These are phyloP conservation scores for Chaetodon trifascialis DNA, from an alignment of 2,113 vertebrate species.

Conservation along the genomic window DNA sequence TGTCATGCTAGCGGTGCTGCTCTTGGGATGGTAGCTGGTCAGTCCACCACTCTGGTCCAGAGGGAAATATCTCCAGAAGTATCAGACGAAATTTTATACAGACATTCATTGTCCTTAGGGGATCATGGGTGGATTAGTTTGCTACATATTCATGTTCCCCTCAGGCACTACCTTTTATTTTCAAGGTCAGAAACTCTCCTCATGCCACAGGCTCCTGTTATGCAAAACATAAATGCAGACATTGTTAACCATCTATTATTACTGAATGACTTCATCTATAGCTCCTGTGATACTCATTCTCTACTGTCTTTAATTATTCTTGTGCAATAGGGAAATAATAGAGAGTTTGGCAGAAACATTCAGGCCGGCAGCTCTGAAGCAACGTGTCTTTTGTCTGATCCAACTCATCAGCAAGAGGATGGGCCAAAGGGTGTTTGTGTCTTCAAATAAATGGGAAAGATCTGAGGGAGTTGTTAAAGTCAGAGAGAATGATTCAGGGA, in stretches of 20 bases:
- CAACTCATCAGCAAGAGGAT: slow-evolving; percentile 11
- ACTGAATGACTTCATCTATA: neutral
- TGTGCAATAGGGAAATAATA: neutral
- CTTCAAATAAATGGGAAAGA: slow-evolving; percentile 14
- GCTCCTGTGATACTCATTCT: neutral
- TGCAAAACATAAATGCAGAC: neutral
- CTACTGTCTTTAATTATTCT: neutral
- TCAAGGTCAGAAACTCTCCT: neutral
- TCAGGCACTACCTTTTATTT: neutral
- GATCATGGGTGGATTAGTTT: neutral
- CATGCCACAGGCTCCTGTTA: neutral
- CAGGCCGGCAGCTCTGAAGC: neutral
- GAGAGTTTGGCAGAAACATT: slow-evolving; percentile 10
- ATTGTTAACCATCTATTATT: neutral
- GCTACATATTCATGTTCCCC: no score
- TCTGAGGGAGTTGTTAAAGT: slow-evolving; percentile 10
- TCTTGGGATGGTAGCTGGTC: neutral
- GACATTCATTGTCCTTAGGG: neutral
- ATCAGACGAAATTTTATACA: neutral
- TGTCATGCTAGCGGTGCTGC: neutral
- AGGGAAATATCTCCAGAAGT: neutral
- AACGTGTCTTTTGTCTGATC: slow-evolving; percentile 19
- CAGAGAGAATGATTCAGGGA: slow-evolving; percentile 7
- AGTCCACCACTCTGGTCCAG: neutral
- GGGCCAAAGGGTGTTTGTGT: slow-evolving; percentile 12